Base-by-base conservation (phyloP, 2,888 invertebrate genomes). In the Neoascia interrupta region DNA sequence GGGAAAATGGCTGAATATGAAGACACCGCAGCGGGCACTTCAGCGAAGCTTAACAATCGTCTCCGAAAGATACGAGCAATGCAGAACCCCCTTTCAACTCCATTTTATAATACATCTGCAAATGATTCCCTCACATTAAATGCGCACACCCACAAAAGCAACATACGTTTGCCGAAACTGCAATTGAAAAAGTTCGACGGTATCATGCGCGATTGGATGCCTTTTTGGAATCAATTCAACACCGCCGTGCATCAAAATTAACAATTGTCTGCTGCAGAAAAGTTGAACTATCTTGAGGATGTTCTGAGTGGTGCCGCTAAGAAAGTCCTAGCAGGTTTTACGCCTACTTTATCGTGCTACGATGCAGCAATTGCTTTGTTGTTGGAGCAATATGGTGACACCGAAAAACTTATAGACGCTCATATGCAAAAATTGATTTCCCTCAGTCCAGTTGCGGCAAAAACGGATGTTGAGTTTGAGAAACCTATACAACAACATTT, bases 1-100 rank as follows among this genome's bases (percentile, higher is more conserved):
- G 45, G 36, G 4, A 54, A 21, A 45, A 66, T 56, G 28, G 45
- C 47, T 19, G 66, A 47, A 5, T 64, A 64, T 18, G 53, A 53
- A 1, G 53, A 64, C 13, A 53, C 15, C 1, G 43, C 58, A 13
- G 16, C 39, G n/a, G 8, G 26, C 1, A 13, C 26, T 18, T 15
- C 41, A 11, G 28, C 54, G 1, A 36, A 13, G 36, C 8, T 45
- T 11, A 47, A 60, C 6, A 26, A 45, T 26, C 47, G 37, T 5
- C 23, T 23, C 13, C 36, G 8, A 19, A 56, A 56, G 8, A 19
- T 56, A 19, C 56, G 37, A 26, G 23, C 8, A 10, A 54, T 31
- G 41, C 56, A 31, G 31, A n/a, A 8, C 13, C 18, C 19, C 1
- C 10, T 41, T 15, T 19, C 6, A 19, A 41, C 34, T 28, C n/a